A percentile compares a stretch with the other conserved stretches of the same genome.
Evolutionary conservation across 1,140 invertebrate genomes (phyloP).

Genomic region (Drosophila littoralis): DNA sequence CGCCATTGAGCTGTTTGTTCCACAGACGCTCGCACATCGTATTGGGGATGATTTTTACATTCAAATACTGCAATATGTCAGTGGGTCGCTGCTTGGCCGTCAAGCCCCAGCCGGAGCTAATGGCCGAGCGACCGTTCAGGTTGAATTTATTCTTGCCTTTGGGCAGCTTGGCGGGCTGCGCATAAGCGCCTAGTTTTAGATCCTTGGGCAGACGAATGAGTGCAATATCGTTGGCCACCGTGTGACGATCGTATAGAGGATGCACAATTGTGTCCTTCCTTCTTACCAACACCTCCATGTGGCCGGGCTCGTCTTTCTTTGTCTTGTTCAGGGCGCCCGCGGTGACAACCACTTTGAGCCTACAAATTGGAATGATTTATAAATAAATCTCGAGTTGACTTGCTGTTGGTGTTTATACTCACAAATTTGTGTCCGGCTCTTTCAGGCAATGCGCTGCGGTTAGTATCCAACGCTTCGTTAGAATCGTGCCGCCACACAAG

Average conservation of each 20-base stretch:
- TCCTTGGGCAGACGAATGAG: conserved; percentile 38
- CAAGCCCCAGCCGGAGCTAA: conserved; percentile 55
- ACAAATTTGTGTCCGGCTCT: conserved; percentile 37
- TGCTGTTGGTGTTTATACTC: not conserved
- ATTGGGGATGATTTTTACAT: conserved; percentile 46
- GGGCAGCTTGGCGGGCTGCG: conserved; percentile 39
- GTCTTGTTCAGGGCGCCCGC: conserved; percentile 26
- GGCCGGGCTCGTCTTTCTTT: not conserved
- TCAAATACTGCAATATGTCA: conserved; percentile 37
- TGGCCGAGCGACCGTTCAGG: conserved; percentile 1
- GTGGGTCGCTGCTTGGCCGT: conserved; percentile 10
- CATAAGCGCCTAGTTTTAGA: conserved; percentile 20
- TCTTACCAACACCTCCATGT: conserved; percentile 8
- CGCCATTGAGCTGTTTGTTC: conserved; percentile 34
- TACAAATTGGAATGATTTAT: conserved; percentile 5
- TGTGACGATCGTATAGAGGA: conserved; percentile 21
- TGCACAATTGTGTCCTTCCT: conserved; percentile 36
- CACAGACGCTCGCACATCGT: conserved; percentile 43
- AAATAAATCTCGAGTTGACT: too few species aligned
- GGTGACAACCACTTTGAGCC: conserved; percentile 20
- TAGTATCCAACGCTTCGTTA: conserved; percentile 46
- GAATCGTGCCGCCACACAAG: conserved; percentile 58
- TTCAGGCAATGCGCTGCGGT: conserved; percentile 63
- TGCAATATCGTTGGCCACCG: conserved; percentile 44
- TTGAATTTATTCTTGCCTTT: not conserved